phyloP scores from a whole-genome alignment of 2,888 invertebrate genomes.

The Acleris cristana region DNA sequence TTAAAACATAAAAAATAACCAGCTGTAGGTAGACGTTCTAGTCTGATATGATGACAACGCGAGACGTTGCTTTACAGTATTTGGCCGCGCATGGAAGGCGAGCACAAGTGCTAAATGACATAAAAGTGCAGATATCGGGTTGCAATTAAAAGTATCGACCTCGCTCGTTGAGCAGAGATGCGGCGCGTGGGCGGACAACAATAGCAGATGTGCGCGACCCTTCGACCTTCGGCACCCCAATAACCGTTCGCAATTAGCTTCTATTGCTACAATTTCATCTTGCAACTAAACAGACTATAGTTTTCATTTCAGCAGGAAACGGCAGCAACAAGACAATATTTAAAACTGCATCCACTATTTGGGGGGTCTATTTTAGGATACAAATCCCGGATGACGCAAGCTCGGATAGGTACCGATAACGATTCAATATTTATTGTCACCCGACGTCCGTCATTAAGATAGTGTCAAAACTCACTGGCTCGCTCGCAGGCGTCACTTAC shows the following conservation, averaged over 20 bases:
- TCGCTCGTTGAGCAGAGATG: conserved; percentile 67
- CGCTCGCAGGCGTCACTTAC: conserved; percentile 70
- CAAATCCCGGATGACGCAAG: conserved; percentile 67
- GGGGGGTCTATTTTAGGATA: conserved; percentile 77
- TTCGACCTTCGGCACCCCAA: conserved; percentile 65
- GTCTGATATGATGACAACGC: too few relatives aligned
- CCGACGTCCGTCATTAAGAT: conserved; percentile 82
- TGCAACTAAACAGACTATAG: conserved; percentile 20
- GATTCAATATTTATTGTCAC: conserved; percentile 82
- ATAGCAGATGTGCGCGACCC: conserved; percentile 79
- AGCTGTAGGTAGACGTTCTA: too few relatives aligned
- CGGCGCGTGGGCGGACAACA: conserved; percentile 71
- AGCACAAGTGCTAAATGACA: conserved; percentile 44
- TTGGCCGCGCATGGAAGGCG: background rate
- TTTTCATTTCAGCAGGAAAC: conserved; percentile 33
- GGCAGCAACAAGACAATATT: conserved; percentile 11
- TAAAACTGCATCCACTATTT: conserved; percentile 52
- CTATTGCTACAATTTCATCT: conserved; percentile 49
- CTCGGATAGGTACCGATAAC: conserved; percentile 76
- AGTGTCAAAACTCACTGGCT: conserved; percentile 81
- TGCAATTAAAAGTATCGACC: conserved; percentile 79
- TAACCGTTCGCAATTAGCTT: conserved; percentile 63
- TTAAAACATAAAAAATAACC: too few relatives aligned
- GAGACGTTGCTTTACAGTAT: background rate
- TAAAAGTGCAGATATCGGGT: conserved; percentile 71